Percentiles rank a stretch among this genome's conserved stretches.
Evolutionary conservation across 2,888 invertebrate species (phyloP).

Genomic region (Lasioglossum malachurum): DNA sequence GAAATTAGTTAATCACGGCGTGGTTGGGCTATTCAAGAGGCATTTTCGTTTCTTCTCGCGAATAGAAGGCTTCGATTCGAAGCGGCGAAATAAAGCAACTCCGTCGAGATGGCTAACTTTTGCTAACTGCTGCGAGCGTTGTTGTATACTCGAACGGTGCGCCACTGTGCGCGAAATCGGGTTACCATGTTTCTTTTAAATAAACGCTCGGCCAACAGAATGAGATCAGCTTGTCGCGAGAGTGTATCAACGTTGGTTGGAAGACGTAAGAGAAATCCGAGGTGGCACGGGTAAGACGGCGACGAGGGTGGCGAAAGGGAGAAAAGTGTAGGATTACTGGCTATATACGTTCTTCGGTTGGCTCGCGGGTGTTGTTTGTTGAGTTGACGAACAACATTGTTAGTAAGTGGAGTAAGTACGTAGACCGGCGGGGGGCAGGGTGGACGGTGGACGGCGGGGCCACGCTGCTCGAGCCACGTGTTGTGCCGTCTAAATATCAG

Average conservation of each 20-base stretch:
- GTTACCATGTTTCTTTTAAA: slow-evolving; percentile 60
- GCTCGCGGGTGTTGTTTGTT: slow-evolving; percentile 69
- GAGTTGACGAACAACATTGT: slow-evolving; percentile 72
- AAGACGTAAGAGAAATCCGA: slow-evolving; percentile 67
- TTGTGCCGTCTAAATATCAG: slow-evolving; percentile 67
- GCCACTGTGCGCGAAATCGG: slow-evolving; percentile 28
- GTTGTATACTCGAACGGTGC: too few relatives aligned
- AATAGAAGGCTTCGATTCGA: background rate
- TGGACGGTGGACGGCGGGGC: slow-evolving; percentile 17
- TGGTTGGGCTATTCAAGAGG: background rate
- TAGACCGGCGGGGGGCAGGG: background rate
- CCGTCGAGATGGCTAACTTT: background rate
- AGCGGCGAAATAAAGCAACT: background rate
- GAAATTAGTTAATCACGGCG: background rate
- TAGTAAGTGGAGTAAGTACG: slow-evolving; percentile 70
- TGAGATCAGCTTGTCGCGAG: slow-evolving; percentile 68
- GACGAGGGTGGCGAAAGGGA: slow-evolving; percentile 24
- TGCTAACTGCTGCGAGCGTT: background rate
- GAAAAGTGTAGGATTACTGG: slow-evolving; percentile 68
- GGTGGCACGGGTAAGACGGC: slow-evolving; percentile 42
- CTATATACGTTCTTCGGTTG: slow-evolving; percentile 57
- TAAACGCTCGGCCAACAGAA: slow-evolving; percentile 44
- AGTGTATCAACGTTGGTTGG: slow-evolving; percentile 53
- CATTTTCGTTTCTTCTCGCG: background rate
- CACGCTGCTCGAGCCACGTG: slow-evolving; percentile 37